phyloP scores from a whole-genome alignment of 2,113 vertebrate genomes.

The Sinocyclocheilus rhinocerous region DNA sequence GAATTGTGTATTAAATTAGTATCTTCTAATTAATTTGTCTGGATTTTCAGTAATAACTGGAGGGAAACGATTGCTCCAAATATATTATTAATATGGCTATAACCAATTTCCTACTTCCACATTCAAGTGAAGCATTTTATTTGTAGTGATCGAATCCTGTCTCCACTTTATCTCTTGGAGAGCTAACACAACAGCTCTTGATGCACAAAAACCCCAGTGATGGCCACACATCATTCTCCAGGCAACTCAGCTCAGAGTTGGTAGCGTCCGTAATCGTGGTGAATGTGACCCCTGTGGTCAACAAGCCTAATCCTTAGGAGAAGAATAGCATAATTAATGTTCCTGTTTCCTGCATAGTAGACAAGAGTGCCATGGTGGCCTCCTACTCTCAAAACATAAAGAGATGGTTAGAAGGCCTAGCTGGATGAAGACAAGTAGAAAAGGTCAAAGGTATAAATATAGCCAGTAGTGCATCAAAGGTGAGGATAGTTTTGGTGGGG shows the following conservation, averaged over 20 bases:
- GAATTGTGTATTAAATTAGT: neutral
- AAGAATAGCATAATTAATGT: constrained; percentile 68
- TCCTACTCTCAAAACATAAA: constrained; percentile 16
- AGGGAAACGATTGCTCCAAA: constrained; percentile 53
- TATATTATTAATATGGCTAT: constrained; percentile 44
- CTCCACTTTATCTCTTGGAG: constrained; percentile 5
- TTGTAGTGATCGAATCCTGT: constrained; percentile 23
- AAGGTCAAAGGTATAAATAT: constrained; percentile 58
- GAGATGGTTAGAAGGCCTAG: constrained; percentile 4
- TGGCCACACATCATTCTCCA: neutral
- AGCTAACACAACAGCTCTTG: neutral
- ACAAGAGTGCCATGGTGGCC: constrained; percentile 35
- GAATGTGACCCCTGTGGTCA: constrained; percentile 61
- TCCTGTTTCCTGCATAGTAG: constrained; percentile 32
- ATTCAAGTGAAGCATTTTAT: constrained; percentile 29
- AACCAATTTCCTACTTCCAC: constrained; percentile 5
- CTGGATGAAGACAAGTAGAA: constrained; percentile 38
- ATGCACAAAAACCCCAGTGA: constrained; percentile 22
- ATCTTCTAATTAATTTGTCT: constrained; percentile 42
- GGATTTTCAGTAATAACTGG: constrained; percentile 10
- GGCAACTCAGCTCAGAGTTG: constrained; percentile 21
- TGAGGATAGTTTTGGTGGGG: constrained; percentile 52
- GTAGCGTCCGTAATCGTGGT: neutral
- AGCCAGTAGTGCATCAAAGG: constrained; percentile 27
- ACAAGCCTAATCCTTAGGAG: constrained; percentile 60